Percentiles rank a stretch among this genome's conserved stretches.
Evolutionary conservation across 2,113 vertebrate species (phyloP).

Genomic region (Amphiprion percula): DNA sequence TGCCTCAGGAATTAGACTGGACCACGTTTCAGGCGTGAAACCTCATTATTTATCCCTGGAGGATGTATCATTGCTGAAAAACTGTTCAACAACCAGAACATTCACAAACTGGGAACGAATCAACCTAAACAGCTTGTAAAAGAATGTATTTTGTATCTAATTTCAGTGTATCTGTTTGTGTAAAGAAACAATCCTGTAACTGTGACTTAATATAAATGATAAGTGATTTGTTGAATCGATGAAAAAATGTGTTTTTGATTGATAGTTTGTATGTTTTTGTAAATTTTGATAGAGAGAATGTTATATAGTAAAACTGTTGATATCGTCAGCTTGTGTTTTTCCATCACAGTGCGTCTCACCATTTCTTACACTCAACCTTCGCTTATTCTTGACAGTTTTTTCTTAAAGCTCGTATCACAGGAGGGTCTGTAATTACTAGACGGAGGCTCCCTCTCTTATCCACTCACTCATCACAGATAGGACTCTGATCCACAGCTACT

Average conservation of each 20-base stretch:
- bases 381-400: too few relatives aligned
- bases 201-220: conserved; percentile 19
- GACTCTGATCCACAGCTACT: conserved; percentile 31
- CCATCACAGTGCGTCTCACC: neutral
- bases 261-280: conserved; percentile 23
- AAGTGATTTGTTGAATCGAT: neutral
- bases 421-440: conserved; percentile 2
- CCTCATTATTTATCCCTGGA: neutral
- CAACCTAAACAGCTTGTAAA: conserved; percentile 11
- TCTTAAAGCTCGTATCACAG: conserved; percentile 2
- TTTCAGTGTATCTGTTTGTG: conserved; percentile 26
- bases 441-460: conserved; percentile 15
- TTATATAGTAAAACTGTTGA: conserved; percentile 33
- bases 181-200: conserved; percentile 4
- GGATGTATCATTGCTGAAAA: neutral
- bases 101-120: conserved; percentile 13
- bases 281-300: conserved; percentile 20
- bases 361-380: neutral
- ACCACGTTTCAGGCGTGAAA: neutral
- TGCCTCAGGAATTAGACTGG: neutral
- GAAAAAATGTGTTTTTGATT: conserved; percentile 19
- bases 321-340: conserved; percentile 6
- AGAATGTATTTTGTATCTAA: conserved; percentile 17
- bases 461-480: conserved; percentile 30
- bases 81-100: neutral